Base-by-base conservation (phyloP, 2,888 invertebrate species). In the Cistogaster globosa region DNA sequence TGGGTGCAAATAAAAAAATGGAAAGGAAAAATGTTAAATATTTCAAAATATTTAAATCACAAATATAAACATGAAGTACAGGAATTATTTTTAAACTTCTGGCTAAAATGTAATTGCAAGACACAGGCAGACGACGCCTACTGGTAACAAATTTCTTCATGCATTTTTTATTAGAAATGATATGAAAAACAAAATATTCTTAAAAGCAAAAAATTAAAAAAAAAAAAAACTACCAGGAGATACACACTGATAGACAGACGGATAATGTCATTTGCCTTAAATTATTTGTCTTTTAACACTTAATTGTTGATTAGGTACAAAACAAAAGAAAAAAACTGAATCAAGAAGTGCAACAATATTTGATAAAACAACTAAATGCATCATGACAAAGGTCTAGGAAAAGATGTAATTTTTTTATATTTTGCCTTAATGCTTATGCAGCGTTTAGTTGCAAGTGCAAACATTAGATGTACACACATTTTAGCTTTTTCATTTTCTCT, bases 241-340 rank as follows among this genome's bases (percentile, higher is more conserved):
- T 71, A 53, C 82, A 77, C 69, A 38, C 48, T 57, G 65, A 36
- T 57, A 78, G 22, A 74, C 38, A 62, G 36, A 79, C 51, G n/a
- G 38, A 48, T 51, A 55, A 65, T 75, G 67, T 60, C 78, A 82
- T 82, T 67, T 85, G 78, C 69, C 74, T 78, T 75, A 79, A 85
- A 85, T 82, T 85, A 85, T 82, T 82, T 85, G 85, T 79, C 82
- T 78, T 85, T 82, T 75, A 75, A 82, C 65, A 71, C 74, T 78
- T 82, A 85, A 82, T 71, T 78, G 85, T 85, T 85, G 82, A 82
- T 82, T 82, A 83, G 68, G 81, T 75, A 81, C 60, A 32, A 68
- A 67, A 48, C 14, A 48, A 76, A 63, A 57, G 58, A n/a, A 26
- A 42, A 42, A 58, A 58, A 58, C 1, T 12, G 20, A 58, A 65